Evolutionary conservation across 2,888 invertebrate species (phyloP), one percentile per base, ranked within the genome.

Genomic region (Zygothrica quintamaculata): DNA sequence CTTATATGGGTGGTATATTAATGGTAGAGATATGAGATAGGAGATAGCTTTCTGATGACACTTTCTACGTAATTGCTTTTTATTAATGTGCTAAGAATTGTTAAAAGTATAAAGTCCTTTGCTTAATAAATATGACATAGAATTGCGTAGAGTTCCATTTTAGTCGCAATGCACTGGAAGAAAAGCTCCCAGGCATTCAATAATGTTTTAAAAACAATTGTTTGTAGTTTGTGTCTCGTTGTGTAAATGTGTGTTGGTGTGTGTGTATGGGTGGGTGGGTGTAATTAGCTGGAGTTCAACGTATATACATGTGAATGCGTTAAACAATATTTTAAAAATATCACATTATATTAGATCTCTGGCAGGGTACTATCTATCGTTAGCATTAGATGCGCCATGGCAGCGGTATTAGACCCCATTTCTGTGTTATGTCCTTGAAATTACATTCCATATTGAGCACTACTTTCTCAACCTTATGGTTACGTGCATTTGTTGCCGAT

Each of bases 341-440:
- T 84, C 84, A 84, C 84, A 84, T 70, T 75, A 66, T 73, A 57
- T 86, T 67, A 65, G 61, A 74, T 75, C 66, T 72, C 67, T 74
- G 82, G 79, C 84, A 74, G 71, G 65, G 65, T 4, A 8, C 26
- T 53, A 15, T 53, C 36, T 15, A 11, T 57, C 44, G 48, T 52
- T 13, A 11, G 36, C 55, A 46, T 65, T 84, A 89, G 52, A 88
- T 64, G 66, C 84, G 89, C 91, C 91, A 91, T 42, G 90, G 90
- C 76, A 90, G 64, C 33, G 90, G 90, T 62, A 90, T 79, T 1
- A 91, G 72, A 11, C 89, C 91, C 90, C 90, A 91, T 72, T 88
- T 90, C 43, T 91, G 91, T 47, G 87, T 88, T 26, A 86, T 79
- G 58, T 88, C 89, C 65, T 87, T 86, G 34, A 82, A 84, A 60